These are phyloP conservation scores for Alcedo atthis DNA, from an alignment of 2,797 vertebrate genomes.

Conservation along the genomic window DNA sequence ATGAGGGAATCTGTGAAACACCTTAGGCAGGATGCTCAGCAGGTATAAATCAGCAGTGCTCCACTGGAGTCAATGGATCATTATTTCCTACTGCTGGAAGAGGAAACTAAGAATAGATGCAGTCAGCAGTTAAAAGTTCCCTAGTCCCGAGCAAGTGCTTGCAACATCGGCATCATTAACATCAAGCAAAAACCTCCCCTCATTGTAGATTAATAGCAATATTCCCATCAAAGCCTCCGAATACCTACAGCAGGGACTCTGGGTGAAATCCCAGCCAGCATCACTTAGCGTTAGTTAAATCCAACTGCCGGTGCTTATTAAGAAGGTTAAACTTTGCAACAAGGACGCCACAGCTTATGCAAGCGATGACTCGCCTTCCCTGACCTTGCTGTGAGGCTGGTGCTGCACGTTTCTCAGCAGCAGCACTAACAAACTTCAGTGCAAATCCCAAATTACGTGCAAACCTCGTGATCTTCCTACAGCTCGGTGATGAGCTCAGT, in stretches of 20 bases:
- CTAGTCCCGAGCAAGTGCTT: slow-evolving; percentile 5
- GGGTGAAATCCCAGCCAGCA: neutral
- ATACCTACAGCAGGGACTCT: neutral
- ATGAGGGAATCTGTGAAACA: neutral
- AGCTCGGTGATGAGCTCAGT: neutral
- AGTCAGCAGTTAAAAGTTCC: slow-evolving; percentile 32
- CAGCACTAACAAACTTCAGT: neutral
- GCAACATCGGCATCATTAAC: neutral
- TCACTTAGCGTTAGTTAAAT: neutral
- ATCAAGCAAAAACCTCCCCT: neutral
- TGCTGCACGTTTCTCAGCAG: fast-evolving
- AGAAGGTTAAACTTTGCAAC: neutral
- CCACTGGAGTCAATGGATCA: neutral
- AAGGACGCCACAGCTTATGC: neutral
- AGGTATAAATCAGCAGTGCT: slow-evolving; percentile 44
- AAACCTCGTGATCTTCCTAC: neutral
- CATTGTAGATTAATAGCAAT: neutral
- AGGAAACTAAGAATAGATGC: slow-evolving; percentile 1
- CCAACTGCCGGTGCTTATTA: neutral
- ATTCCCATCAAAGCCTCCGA: neutral
- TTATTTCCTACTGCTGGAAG: slow-evolving; percentile 39
- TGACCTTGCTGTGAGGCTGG: neutral
- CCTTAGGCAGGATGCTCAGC: slow-evolving; percentile 32
- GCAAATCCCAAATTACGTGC: fast-evolving
- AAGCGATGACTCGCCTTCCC: neutral